Base-by-base conservation (phyloP, 2,113 vertebrate species). In the Panthera uncia region DNA sequence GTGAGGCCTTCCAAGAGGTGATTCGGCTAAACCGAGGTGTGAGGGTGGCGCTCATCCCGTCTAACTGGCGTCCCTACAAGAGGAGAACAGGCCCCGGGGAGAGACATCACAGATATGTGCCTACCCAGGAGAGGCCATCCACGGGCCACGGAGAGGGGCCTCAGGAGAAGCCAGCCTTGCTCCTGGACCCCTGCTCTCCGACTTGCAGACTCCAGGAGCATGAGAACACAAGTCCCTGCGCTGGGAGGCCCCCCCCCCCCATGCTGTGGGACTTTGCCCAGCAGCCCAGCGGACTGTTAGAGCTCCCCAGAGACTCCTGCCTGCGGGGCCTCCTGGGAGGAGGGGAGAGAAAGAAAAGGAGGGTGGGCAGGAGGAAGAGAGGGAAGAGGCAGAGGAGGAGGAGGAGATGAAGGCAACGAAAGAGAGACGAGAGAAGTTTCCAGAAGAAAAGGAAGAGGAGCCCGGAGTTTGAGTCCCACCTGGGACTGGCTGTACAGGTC, bases 321-420 rank as follows among this genome's bases (percentile, higher is more conserved):
- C 71, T 65, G 5, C 0, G 0, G 11, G 21, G 50, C 5, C 29
- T 61, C 23, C 48, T 25, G 23, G 85, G 25, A 23, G 33, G 29
- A 33, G 21, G 3, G n/a, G 71, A 55, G n/a, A 5, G 31, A 14
- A 78, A 85, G 50, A 45, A 25, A 18, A 19, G 55, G 19, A 61
- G 13, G 50, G 63, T 0, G 6, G 21, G 7, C 5, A 16, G 48
- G 29, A 57, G 85, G 84, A 78, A 93, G 52, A 90, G 88, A 31
- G 48, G 91, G 31, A 69, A 50, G 91, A 48, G 85, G 41, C 8
- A 84, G 92, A 94, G 86, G 89, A n/a, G 25, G 25, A 38, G 82
- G 25, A 38, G 82, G 45, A 79, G 41, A 52, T 31, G 12, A 55
- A 36, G 15, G 48, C 13, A 1, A 31, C 3, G 38, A 18, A 48